Conservation (phyloP, 2,888 invertebrate genomes). For the Yponomeuta cagnagella region DNA sequence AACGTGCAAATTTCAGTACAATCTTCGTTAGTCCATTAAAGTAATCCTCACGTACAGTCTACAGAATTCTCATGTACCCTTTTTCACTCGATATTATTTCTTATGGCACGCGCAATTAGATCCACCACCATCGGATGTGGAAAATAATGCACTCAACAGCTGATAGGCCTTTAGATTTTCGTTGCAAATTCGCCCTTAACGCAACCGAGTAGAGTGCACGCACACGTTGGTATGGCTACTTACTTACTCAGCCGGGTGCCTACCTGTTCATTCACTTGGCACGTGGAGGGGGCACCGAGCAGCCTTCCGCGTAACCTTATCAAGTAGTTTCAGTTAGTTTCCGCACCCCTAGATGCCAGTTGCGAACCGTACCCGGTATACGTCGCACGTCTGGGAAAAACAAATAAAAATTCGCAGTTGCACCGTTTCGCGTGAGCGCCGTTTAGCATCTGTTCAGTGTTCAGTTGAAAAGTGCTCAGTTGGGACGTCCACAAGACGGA, state of each 20-base stretch:
- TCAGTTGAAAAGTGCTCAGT: constrained; percentile 21
- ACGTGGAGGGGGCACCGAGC: constrained; percentile 53
- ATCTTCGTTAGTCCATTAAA: neutral
- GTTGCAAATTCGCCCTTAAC: too few species aligned
- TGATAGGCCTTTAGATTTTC: too few species aligned
- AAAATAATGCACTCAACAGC: neutral
- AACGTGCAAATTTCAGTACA: neutral
- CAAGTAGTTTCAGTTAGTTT: constrained; percentile 47
- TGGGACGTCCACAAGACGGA: neutral
- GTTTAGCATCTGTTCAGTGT: constrained; percentile 25
- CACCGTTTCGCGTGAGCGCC: constrained; percentile 32
- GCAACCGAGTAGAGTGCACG: too few species aligned
- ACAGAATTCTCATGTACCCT: too few species aligned
- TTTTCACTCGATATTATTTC: too few species aligned
- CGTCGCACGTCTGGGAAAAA: constrained; percentile 52
- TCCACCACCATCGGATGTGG: too few species aligned
- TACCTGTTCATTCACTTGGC: constrained; percentile 67
- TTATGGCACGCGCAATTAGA: too few species aligned
- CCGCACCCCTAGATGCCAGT: constrained; percentile 67
- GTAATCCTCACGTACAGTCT: neutral
- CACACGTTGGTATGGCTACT: constrained; percentile 8
- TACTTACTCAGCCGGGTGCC: constrained; percentile 27
- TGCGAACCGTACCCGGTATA: constrained; percentile 70
- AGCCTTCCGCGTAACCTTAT: constrained; percentile 72
- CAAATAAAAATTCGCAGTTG: neutral